Evolutionary conservation across 2,113 vertebrate genomes (phyloP), one percentile per base, ranked within the genome.

Genomic region (Leptosomus discolor): DNA sequence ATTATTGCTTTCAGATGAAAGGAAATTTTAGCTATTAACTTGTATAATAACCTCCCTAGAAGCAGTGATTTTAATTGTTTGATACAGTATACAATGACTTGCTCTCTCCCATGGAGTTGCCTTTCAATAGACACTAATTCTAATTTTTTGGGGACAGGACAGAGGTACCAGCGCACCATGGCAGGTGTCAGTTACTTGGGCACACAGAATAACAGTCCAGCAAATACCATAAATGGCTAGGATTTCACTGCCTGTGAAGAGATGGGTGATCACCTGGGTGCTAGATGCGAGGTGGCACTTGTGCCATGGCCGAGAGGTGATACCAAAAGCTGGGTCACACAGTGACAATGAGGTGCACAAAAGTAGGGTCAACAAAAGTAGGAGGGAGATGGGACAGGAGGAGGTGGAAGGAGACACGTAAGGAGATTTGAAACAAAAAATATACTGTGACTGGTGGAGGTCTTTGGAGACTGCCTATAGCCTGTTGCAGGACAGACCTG

Each of bases 171-270:
- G 50, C 1, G 2, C 20, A 68, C 16, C 5, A 10, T 36, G 51
- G 7, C 26, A 37, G 5, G 29, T 84, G 67, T 63, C 37, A 41
- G 5, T 45, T 46, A 21, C 24, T 30, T 48, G 15, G 15, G 26
- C 29, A 30, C 0, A 0, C 1, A 4, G 27, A 65, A 2, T 29
- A 90, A 37, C 8, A 27, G 37, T 30, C 20, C 58, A 19, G 8
- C 23, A 50, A 82, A 88, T 37, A 53, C 15, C 53, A 85, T 53
- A 58, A 74, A 24, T n/a, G 46, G 9, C n/a, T 23, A 5, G 17
- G 45, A 46, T n/a, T 69, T 75, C 41, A 87, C 57, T 79, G 24
- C 20, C 39, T 75, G 5, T 26, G 39, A 50, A 64, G 15, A 53
- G 37, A 13, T 7, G 12, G 4, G 22, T 60, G 43, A 8, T 29